A percentile compares a stretch with the other conserved stretches of the same genome.
phyloP scores from a whole-genome alignment of 2,113 vertebrate species.

The Anarrhichthys ocellatus region DNA sequence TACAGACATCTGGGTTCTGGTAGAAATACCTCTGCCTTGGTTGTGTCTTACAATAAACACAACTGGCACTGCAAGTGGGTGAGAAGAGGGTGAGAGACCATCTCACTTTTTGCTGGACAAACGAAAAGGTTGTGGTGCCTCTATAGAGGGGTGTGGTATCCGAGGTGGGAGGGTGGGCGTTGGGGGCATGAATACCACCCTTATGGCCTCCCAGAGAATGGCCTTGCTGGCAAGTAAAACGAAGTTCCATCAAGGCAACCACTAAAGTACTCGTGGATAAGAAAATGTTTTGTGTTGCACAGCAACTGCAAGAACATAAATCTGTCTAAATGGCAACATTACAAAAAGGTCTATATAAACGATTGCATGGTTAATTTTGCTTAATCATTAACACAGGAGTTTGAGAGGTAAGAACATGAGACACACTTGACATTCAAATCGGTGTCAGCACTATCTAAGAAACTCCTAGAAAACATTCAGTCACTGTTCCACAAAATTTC shows the following conservation, averaged over 20 bases:
- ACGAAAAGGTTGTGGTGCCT: not conserved
- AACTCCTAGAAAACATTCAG: constrained; percentile 66
- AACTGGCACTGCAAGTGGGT: not conserved
- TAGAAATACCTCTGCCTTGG: not conserved
- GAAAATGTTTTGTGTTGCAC: constrained; percentile 76
- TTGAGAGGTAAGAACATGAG: constrained; percentile 40
- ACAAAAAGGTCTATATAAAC: constrained; percentile 25
- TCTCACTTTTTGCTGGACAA: not conserved
- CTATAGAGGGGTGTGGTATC: not conserved
- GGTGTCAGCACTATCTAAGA: constrained; percentile 34
- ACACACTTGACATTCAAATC: constrained; percentile 31
- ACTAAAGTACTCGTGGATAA: constrained; percentile 27
- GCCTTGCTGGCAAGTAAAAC: not conserved
- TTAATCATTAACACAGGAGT: constrained; percentile 19
- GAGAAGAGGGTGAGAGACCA: not conserved
- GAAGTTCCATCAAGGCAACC: constrained; percentile 1
- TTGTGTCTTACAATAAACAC: constrained; percentile 14
- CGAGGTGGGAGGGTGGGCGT: not conserved
- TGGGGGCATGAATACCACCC: not conserved
- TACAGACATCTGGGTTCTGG: not conserved
- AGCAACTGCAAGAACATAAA: constrained; percentile 78
- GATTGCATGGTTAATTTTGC: constrained; percentile 31
- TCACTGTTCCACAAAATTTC: constrained; percentile 57
- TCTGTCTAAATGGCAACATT: constrained; percentile 74
- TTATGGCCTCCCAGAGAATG: not conserved